A percentile compares a stretch with the other conserved stretches of the same genome.
phyloP scores from a whole-genome alignment of 1,140 invertebrate genomes.

The Pogonus chalceus region DNA sequence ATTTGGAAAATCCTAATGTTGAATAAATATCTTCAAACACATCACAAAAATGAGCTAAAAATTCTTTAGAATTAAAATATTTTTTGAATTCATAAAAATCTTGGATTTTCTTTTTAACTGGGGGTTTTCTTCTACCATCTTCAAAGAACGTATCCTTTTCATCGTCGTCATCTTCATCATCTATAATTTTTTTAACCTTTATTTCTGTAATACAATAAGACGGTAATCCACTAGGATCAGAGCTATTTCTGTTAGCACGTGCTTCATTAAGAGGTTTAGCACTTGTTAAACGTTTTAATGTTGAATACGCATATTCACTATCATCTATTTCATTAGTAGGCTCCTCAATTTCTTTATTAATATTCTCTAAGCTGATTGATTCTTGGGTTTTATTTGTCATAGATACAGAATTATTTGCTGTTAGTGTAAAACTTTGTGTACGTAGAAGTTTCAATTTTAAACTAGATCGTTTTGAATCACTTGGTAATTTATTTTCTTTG shows the following conservation, averaged over 20 bases:
- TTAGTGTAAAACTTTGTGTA: not conserved
- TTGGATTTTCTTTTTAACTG: constrained; percentile 20
- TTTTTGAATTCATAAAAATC: constrained; percentile 36
- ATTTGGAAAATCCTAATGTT: constrained; percentile 39
- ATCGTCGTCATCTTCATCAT: constrained; percentile 32
- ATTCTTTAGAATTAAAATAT: constrained; percentile 48
- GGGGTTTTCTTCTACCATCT: constrained; percentile 27
- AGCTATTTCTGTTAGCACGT: not conserved
- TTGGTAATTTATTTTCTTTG: too few species aligned
- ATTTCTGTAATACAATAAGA: constrained; percentile 24
- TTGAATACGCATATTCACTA: not conserved
- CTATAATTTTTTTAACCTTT: constrained; percentile 29
- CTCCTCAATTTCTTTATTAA: not conserved
- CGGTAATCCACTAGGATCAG: not conserved
- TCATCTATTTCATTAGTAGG: not conserved
- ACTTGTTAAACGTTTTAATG: not conserved
- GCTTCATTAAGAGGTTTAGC: not conserved
- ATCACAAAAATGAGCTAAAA: constrained; percentile 52
- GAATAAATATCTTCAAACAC: constrained; percentile 45
- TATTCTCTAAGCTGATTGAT: not conserved
- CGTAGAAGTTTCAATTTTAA: not conserved
- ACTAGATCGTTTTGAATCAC: not conserved
- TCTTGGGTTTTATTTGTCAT: not conserved
- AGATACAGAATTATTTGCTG: not conserved
- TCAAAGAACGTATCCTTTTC: constrained; percentile 30